Evolutionary conservation across 2,113 vertebrate genomes (phyloP).

Genomic region (Caloenas nicobarica): DNA sequence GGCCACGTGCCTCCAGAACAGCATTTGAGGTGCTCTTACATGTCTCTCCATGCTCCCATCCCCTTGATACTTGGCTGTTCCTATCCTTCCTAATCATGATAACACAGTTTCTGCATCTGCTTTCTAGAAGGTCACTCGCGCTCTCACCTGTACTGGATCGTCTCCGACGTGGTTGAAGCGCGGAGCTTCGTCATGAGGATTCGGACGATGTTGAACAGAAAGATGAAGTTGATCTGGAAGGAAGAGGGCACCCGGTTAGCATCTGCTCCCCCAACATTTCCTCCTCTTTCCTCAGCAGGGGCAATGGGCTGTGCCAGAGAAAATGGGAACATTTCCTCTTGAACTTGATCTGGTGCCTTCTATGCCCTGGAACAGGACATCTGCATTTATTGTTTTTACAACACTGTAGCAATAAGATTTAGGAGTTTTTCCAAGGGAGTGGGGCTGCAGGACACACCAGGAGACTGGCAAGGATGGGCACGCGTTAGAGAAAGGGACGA

Average conservation of each 20-base stretch:
- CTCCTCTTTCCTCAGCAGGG: neutral
- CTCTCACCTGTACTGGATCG: conserved; percentile 86
- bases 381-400: neutral
- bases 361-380: too few species aligned
- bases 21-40: neutral
- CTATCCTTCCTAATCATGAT: too few species aligned
- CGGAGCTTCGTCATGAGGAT: conserved; percentile 96
- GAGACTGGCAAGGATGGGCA: neutral
- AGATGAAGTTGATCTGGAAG: conserved; percentile 93
- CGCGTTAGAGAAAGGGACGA: neutral
- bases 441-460: neutral
- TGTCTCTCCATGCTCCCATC: neutral
- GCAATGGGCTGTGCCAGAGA: neutral
- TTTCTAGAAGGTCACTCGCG: fast-evolving
- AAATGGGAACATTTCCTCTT: neutral
- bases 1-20: neutral
- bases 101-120: neutral
- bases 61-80: neutral
- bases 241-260: neutral
- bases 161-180: conserved; percentile 93
- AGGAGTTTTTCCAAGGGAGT: neutral
- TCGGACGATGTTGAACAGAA: conserved; percentile 96
- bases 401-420: neutral
- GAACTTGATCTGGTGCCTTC: neutral
- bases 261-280: fast-evolving